Base-by-base conservation (phyloP, 2,113 vertebrate genomes). In the Sinocyclocheilus maitianheensis region DNA sequence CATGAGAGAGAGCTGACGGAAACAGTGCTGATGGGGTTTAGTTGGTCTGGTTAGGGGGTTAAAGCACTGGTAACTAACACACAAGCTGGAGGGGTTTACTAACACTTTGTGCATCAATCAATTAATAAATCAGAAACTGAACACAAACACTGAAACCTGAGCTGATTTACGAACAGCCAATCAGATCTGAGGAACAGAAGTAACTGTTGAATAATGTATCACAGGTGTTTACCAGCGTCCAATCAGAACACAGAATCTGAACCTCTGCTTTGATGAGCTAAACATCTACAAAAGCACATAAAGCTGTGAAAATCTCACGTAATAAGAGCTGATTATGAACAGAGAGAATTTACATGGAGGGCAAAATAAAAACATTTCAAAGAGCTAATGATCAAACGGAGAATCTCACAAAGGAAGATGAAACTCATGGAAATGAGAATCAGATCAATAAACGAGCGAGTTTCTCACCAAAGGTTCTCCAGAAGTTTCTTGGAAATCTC, bases 381-480 rank as follows among this genome's bases (percentile, higher is more conserved):
- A 60, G 51, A 60, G 81, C 69, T 60, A 22, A 14, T 22, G 63
- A 81, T 43, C 67, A 84, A 51, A 86, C 74, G 51, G 55, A 55
- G 46, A 26, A 77, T 53, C 46, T 30, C 48, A 72, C 75, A 51
- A 77, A 77, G 48, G 24, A 77, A 77, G 16, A 77, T 34, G 5
- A 77, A 77, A 30, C 48, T 55, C 43, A 26, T 51, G n/a, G 43
- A 51, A 26, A 26, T 51, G n/a, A 46, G 74, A 76, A 77, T 77
- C 46, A 30, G 46, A 55, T 55, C 1, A 20, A 77, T 16, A 34
- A 77, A 77, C 16, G 53, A 77, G 24, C 0, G 8, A 0, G 8
- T 77, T 55, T 30, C 48, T 55, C 48, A 11, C 1, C 51, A 16
- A 77, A 51, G 65, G 26, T 34, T 34, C 14, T 3, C 5, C 22